Base-by-base conservation (phyloP, 2,888 invertebrate species). In the Catocala fraxini region DNA sequence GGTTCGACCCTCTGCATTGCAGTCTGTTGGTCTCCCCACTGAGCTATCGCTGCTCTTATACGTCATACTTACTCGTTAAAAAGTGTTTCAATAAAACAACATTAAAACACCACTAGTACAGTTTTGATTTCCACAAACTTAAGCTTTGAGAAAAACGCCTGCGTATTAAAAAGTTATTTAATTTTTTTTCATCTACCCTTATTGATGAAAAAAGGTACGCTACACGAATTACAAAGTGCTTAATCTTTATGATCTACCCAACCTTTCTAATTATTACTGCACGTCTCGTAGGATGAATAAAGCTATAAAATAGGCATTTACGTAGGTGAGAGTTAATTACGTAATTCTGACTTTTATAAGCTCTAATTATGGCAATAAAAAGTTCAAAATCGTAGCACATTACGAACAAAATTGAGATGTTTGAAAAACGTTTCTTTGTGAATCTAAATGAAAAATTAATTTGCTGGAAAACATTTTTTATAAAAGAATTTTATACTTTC, bases 291-390 rank as follows among this genome's bases (percentile, higher is more conserved):
- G 47, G 59, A 52, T 35, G 46, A 54, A 51, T 61, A 33, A 43
- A 52, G 51, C 52, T 43, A 65, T 65, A 60, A 64, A 64, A 64
- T 49, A 7, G 11, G 47, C 41, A 61, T 57, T 57, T 57, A 57
- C 51, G 51, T 47, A 57, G 61, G 53, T 58, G n/a, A 46, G 46
- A 53, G 46, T 46, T 57, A 54, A 61, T 52, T 48, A 35, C 12
- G 53, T 51, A 56, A 60, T 61, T 64, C 51, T 12, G 39, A 60
- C 41, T 65, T 59, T 65, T 61, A 57, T 54, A 46, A 35, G 53
- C 45, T 1, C 34, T n/a, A 49, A 60, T 54, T 65, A 34, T 51
- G 54, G 53, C 33, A 25, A 39, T 57, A 57, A 57, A 59, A 59
- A 47, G 46, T 46, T 51, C 6, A 25, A 12, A 49, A 56, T 49